Percentiles rank a stretch among this genome's conserved stretches.
These are phyloP conservation scores for Mythimna vitellina DNA, from an alignment of 2,888 invertebrate genomes.

Conservation along the genomic window DNA sequence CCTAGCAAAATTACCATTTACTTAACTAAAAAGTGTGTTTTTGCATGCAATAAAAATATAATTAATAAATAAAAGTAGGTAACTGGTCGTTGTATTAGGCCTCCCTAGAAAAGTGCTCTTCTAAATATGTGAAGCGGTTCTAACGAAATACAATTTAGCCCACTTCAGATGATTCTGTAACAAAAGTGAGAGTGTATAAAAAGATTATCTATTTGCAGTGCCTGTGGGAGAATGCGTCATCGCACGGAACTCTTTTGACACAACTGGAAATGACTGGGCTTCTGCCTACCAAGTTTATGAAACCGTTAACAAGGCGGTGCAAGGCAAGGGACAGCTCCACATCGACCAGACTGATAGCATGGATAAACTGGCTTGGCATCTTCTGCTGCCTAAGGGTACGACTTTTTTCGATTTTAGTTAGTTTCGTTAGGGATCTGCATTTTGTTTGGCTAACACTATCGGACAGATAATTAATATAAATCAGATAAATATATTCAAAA, in stretches of 20 bases:
- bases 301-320: slow-evolving; percentile 85
- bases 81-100: too few relatives aligned
- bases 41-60: background rate
- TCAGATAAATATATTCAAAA: too few relatives aligned
- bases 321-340: slow-evolving; percentile 84
- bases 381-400: slow-evolving; percentile 92
- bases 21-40: background rate
- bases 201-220: slow-evolving; percentile 68
- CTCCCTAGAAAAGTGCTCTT: background rate
- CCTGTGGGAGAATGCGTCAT: slow-evolving; percentile 87
- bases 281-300: slow-evolving; percentile 83
- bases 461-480: too few relatives aligned
- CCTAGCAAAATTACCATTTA: too few relatives aligned
- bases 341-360: slow-evolving; percentile 86
- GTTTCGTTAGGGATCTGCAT: background rate
- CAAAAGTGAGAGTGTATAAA: background rate
- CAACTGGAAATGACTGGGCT: slow-evolving; percentile 89
- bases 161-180: background rate
- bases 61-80: background rate
- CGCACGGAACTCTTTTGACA: slow-evolving; percentile 90
- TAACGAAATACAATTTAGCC: background rate
- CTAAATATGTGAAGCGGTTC: background rate
- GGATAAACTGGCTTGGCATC: slow-evolving; percentile 91
- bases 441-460: background rate
- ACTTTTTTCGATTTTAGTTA: background rate